phyloP scores from a whole-genome alignment of 2,113 vertebrate species.

The Opisthocomus hoazin region DNA sequence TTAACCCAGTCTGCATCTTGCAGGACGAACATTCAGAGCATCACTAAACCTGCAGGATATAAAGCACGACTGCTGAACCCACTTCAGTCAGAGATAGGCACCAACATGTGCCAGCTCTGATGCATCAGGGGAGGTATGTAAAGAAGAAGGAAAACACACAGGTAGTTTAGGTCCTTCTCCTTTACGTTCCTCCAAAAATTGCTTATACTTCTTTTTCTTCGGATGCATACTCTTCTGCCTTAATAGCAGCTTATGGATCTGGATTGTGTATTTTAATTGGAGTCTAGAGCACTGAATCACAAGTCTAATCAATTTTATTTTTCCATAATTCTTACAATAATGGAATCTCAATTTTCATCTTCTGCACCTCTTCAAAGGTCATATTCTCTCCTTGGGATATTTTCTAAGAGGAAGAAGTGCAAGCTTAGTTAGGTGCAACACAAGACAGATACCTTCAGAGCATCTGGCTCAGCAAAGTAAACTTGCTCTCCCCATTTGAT shows the following conservation, averaged over 20 bases:
- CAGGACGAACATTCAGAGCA: background rate
- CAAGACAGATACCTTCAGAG: constrained; percentile 80
- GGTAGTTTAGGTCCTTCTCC: background rate
- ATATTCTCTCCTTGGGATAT: background rate
- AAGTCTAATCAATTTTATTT: background rate
- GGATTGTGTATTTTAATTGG: background rate
- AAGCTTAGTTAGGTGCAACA: background rate
- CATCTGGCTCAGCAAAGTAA: constrained; percentile 86
- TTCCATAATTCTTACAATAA: background rate
- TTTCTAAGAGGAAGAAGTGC: background rate
- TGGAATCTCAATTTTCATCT: background rate
- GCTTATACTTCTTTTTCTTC: background rate
- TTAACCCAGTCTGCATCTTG: background rate
- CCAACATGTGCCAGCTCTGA: background rate
- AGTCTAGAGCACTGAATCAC: background rate
- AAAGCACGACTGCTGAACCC: background rate
- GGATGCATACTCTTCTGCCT: background rate
- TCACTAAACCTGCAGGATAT: background rate
- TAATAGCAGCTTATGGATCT: background rate
- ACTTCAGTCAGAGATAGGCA: background rate
- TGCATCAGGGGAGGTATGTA: fast-evolving
- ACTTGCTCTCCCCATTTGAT: constrained; percentile 86
- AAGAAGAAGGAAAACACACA: background rate
- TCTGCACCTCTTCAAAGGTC: background rate
- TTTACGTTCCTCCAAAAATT: background rate